Base-by-base conservation (phyloP, 2,113 vertebrate genomes). In the Deroptyus accipitrinus region DNA sequence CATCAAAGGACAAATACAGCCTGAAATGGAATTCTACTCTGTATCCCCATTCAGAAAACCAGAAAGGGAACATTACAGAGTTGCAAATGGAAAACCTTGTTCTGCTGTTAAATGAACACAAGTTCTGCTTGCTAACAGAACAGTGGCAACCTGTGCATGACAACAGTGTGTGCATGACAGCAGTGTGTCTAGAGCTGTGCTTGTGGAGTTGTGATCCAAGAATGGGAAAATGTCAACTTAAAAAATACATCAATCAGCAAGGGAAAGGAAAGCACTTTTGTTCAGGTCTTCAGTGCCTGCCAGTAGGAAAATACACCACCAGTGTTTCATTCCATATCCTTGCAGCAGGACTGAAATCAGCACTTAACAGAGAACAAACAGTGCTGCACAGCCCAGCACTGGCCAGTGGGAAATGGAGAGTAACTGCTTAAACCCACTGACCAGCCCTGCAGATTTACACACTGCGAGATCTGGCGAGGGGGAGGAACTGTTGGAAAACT, bases 251-350 rank as follows among this genome's bases (percentile, higher is more conserved):
- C 86, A 92, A 91, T 52, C 72, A 82, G 52, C 33, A 76, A 41
- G 63, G 67, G 78, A 92, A 82, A 86, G 31, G 55, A 86, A 91
- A 92, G 82, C n/a, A 46, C 74, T 93, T 82, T 64, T 66, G 80
- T 54, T 85, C 24, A 81, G 48, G 80, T 39, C 74, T 88, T 62
- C 51, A 87, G 92, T 86, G 90, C 79, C 95, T 94, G 95, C 89
- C 78, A 74, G 59, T 63, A 92, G 88, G 44, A 44, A 89, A 86
- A 64, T 13, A 52, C 62, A 61, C 20, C 14, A 16, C 11, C 19
- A 37, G 66, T 24, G 48, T 30, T 46, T 54, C 66, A 30, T 22
- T 59, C 68, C 19, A 6, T 20, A 66, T 42, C 73, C 83, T 37
- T 68, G 61, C 48, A 89, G 70, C 70, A 42, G 3, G 52, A 64